These are phyloP conservation scores for Drosophila meridionalis DNA, from an alignment of 2,888 invertebrate species.

Conservation along the genomic window DNA sequence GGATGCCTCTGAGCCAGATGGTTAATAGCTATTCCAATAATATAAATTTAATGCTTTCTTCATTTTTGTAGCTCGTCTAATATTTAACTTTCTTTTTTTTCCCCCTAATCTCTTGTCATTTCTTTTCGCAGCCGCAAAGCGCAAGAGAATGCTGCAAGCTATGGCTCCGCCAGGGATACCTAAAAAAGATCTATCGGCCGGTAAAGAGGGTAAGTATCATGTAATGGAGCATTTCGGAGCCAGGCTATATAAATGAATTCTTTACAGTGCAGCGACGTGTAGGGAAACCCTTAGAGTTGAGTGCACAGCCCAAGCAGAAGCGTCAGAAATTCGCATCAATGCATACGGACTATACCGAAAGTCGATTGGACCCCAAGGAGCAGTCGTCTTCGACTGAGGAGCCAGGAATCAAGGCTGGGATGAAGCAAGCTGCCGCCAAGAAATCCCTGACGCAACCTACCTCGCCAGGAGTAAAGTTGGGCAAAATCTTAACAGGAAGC, in stretches of 20 bases:
- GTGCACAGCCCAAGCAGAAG: conserved; percentile 19
- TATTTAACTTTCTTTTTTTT: conserved; percentile 4
- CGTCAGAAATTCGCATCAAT: conserved; percentile 19
- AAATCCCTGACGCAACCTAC: neutral
- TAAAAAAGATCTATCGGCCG: conserved; percentile 13
- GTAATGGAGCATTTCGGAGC: too few relatives aligned
- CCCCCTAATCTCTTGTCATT: neutral
- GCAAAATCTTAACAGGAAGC: neutral
- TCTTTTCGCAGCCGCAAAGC: conserved; percentile 22
- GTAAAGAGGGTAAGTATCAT: conserved; percentile 22
- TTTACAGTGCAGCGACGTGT: conserved; percentile 20
- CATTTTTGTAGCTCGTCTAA: conserved; percentile 3
- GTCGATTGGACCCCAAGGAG: neutral
- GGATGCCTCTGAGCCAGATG: conserved; percentile 55
- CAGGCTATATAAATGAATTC: neutral
- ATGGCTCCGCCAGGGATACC: conserved; percentile 49
- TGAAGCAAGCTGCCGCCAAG: neutral
- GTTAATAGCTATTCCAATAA: conserved; percentile 64
- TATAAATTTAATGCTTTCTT: conserved; percentile 4
- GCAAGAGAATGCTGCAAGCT: conserved; percentile 7
- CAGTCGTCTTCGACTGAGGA: neutral
- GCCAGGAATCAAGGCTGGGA: neutral
- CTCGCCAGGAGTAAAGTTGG: neutral
- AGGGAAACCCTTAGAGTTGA: neutral
- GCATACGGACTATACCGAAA: neutral